These are phyloP conservation scores for Agonopterix heracliana DNA, from an alignment of 2,888 invertebrate species.

Conservation along the genomic window DNA sequence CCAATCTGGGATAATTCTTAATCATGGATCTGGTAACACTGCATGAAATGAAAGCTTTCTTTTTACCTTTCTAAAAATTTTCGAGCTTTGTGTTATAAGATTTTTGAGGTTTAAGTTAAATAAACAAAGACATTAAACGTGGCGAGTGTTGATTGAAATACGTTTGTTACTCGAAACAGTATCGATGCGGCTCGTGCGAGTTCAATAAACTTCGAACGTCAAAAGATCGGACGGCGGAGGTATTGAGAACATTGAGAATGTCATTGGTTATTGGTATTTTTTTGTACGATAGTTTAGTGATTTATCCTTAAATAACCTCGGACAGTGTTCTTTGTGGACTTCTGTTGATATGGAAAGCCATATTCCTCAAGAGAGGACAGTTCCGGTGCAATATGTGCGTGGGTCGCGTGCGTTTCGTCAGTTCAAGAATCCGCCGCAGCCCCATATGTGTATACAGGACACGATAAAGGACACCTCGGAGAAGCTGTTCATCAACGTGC, in stretches of 20 bases:
- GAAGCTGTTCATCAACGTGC: slow-evolving; percentile 80
- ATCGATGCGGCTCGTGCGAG: slow-evolving; percentile 35
- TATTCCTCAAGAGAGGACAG: slow-evolving; percentile 54
- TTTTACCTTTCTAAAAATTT: slow-evolving; percentile 31
- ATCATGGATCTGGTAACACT: no score
- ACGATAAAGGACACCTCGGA: slow-evolving; percentile 76
- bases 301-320: slow-evolving; percentile 27
- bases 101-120: slow-evolving; percentile 21
- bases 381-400: slow-evolving; percentile 74
- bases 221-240: slow-evolving; percentile 21
- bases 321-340: slow-evolving; percentile 16
- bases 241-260: slow-evolving; percentile 30
- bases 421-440: slow-evolving; percentile 85
- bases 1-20: no score
- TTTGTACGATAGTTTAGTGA: slow-evolving; percentile 42
- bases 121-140: slow-evolving; percentile 25
- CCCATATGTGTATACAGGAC: slow-evolving; percentile 84
- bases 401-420: slow-evolving; percentile 79
- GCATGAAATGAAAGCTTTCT: slow-evolving; percentile 20
- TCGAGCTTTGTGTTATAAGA: slow-evolving; percentile 30
- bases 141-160: slow-evolving; percentile 29
- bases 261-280: slow-evolving; percentile 46
- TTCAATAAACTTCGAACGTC: slow-evolving; percentile 62
- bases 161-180: slow-evolving; percentile 25
- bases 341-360: slow-evolving; percentile 61